Evolutionary conservation across 1,140 invertebrate species (phyloP).

Genomic region (Stegodyphus dumicola): DNA sequence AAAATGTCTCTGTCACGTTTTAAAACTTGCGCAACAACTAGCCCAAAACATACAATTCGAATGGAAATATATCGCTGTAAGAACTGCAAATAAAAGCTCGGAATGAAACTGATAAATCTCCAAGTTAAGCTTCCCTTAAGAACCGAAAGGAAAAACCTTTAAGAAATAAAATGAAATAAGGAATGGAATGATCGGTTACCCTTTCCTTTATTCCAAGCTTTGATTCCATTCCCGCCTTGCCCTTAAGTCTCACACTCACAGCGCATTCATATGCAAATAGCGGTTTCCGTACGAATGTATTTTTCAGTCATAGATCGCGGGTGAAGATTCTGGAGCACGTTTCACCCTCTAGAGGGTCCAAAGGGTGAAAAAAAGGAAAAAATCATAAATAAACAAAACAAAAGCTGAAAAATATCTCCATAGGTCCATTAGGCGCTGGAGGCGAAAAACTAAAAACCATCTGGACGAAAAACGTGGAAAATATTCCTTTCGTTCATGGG

Average conservation of each 20-base stretch:
- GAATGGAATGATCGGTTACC: not conserved
- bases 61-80: too few relatives aligned
- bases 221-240: slow-evolving; percentile 1
- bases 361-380: not conserved
- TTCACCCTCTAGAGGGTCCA: not conserved
- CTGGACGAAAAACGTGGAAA: slow-evolving; percentile 6
- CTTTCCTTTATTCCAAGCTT: not conserved
- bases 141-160: too few relatives aligned
- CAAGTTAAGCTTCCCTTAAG: too few relatives aligned
- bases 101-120: too few relatives aligned
- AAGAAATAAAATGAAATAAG: too few relatives aligned
- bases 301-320: not conserved
- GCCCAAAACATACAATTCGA: too few relatives aligned
- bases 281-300: not conserved
- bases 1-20: too few relatives aligned
- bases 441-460: slow-evolving; percentile 3
- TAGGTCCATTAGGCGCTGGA: not conserved
- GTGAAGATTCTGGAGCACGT: not conserved
- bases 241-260: not conserved
- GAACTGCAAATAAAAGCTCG: too few relatives aligned
- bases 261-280: slow-evolving; percentile 19
- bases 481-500: not conserved
- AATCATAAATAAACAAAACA: too few relatives aligned
- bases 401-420: not conserved
- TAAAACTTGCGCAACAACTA: too few relatives aligned